Conservation (phyloP, 1,140 invertebrate species). For the Chrysopa pallens region DNA sequence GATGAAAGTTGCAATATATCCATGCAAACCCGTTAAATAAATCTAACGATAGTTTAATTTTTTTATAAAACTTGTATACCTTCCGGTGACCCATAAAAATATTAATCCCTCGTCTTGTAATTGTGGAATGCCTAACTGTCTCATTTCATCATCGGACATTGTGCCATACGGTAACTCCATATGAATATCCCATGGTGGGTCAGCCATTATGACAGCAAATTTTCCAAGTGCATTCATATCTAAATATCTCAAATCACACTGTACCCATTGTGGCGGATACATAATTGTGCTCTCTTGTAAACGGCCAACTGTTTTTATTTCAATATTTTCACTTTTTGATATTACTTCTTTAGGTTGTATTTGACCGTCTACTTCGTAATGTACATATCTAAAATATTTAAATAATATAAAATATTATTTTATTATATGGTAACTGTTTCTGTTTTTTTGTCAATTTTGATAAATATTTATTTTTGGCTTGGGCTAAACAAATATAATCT, state of each 20-base stretch:
- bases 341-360: conserved; percentile 11
- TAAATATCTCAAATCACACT: conserved; percentile 86
- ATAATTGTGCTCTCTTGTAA: conserved; percentile 40
- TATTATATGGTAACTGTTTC: too few species aligned
- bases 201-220: conserved; percentile 87
- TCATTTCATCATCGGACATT: conserved; percentile 98
- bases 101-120: conserved; percentile 92
- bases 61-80: conserved; percentile 25
- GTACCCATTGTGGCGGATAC: conserved; percentile 88
- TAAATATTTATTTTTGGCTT: too few species aligned
- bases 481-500: too few species aligned
- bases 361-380: conserved; percentile 72
- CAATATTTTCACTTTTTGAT: conserved; percentile 9
- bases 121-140: conserved; percentile 72
- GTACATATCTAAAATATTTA: conserved; percentile 53
- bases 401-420: too few species aligned
- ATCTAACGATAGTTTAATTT: neutral
- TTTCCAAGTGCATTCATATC: conserved; percentile 93
- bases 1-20: too few species aligned
- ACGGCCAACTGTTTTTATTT: conserved; percentile 8
- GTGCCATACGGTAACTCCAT: conserved; percentile 99
- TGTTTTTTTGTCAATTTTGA: too few species aligned
- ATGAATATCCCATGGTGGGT: conserved; percentile 97
- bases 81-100: conserved; percentile 94
- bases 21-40: too few species aligned